Conservation (phyloP, 1,140 invertebrate species). For the Trinorchestia longiramus region DNA sequence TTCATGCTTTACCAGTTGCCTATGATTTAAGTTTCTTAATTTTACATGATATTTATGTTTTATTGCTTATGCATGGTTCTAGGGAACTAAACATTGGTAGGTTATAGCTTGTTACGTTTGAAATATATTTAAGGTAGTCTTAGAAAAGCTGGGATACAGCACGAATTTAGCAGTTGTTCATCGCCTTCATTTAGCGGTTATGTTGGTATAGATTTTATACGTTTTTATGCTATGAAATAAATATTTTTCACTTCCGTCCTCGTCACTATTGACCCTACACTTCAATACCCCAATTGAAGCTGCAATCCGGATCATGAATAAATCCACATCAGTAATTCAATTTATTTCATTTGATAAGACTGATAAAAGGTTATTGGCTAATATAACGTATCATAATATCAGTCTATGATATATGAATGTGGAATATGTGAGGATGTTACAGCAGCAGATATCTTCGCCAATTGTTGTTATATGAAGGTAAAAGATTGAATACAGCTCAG, state of each 20-base stretch:
- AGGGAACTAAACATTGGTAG: too few relatives aligned
- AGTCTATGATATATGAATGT: slow-evolving; percentile 50
- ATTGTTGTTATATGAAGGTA: background rate
- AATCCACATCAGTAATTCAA: background rate
- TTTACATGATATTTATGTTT: too few relatives aligned
- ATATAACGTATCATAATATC: slow-evolving; percentile 28
- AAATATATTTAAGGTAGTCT: background rate
- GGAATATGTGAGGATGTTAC: slow-evolving; percentile 43
- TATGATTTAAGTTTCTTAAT: too few relatives aligned
- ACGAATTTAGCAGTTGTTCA: background rate
- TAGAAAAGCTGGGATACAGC: background rate
- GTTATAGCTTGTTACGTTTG: background rate
- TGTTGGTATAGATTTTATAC: background rate
- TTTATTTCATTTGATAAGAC: slow-evolving; percentile 47
- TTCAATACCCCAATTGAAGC: background rate
- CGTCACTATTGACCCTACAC: background rate
- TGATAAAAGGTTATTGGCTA: slow-evolving; percentile 53
- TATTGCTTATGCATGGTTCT: too few relatives aligned
- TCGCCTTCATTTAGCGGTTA: background rate
- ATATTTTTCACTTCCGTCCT: background rate
- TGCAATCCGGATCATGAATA: background rate
- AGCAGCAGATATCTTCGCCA: background rate
- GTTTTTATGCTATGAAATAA: background rate
- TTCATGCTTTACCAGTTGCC: too few relatives aligned
- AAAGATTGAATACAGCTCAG: background rate